These are phyloP conservation scores for Benitochromis conjunctus DNA, from an alignment of 2,113 vertebrate genomes.

Conservation along the genomic window DNA sequence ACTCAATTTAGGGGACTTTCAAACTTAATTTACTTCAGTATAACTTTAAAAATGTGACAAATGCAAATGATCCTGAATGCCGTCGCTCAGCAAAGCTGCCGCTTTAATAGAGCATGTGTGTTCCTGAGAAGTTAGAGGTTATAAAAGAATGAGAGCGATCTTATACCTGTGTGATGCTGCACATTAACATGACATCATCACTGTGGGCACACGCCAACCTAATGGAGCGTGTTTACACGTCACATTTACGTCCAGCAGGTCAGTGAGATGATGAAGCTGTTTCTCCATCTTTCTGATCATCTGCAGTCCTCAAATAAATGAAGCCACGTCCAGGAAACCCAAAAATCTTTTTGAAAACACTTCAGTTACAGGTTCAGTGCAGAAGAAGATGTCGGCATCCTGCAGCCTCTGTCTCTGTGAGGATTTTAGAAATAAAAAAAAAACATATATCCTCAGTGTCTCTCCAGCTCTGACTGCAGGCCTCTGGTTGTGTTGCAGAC, in stretches of 20 bases:
- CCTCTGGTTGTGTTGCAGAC: slow-evolving; percentile 71
- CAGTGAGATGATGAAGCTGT: background rate
- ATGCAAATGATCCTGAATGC: background rate
- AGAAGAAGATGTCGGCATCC: background rate
- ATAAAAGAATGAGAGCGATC: background rate
- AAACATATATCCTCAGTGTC: background rate
- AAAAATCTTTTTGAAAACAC: background rate
- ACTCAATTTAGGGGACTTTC: background rate
- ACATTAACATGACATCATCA: slow-evolving; percentile 9
- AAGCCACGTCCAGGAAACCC: background rate
- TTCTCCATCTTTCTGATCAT: background rate
- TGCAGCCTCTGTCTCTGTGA: background rate
- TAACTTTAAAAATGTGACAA: background rate
- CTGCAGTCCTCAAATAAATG: background rate
- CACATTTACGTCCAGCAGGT: background rate
- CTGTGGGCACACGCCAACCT: background rate
- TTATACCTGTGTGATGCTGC: background rate
- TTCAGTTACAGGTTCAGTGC: background rate
- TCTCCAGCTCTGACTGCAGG: background rate
- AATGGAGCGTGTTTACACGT: background rate
- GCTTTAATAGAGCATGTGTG: background rate
- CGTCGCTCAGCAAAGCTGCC: background rate
- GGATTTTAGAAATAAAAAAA: background rate
- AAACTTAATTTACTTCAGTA: background rate
- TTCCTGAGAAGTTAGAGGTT: background rate